Percentiles rank a stretch among this genome's conserved stretches.
These are phyloP conservation scores for Smutsia temminckii DNA, from an alignment of 2,797 vertebrate genomes.

Conservation along the genomic window DNA sequence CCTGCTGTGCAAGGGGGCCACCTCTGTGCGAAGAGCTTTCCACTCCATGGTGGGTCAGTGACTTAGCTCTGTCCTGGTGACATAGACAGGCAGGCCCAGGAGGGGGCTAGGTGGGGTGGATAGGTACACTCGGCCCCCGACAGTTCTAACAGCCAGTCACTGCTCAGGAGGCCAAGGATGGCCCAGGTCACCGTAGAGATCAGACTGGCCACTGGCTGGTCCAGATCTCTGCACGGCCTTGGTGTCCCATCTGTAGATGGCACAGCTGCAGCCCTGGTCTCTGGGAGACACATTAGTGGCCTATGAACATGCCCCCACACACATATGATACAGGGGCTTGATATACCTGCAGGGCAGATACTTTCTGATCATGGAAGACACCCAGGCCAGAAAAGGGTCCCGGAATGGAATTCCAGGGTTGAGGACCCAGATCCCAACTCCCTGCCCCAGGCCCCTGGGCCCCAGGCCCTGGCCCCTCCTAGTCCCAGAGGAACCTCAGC, in stretches of 20 bases:
- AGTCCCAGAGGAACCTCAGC: not conserved
- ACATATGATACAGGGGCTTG: not conserved
- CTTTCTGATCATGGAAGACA: not conserved
- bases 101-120: not conserved
- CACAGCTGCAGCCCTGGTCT: conserved; percentile 54
- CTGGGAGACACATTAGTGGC: conserved; percentile 48
- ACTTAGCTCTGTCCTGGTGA: not conserved
- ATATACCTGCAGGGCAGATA: not conserved
- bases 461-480: not conserved
- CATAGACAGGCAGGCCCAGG: not conserved
- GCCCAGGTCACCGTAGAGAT: not conserved
- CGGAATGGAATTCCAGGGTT: not conserved
- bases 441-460: not conserved
- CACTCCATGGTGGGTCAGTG: not conserved
- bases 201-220: not conserved
- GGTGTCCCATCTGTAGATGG: not conserved
- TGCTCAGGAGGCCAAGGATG: not conserved
- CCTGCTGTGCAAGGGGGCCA: not conserved
- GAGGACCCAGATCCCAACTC: not conserved
- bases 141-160: not conserved
- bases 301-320: not conserved
- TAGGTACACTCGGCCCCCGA: not conserved
- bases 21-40: not conserved
- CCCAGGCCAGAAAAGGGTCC: not conserved
- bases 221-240: not conserved